Conservation (phyloP, 2,888 invertebrate genomes). For the Ischnura elegans region DNA sequence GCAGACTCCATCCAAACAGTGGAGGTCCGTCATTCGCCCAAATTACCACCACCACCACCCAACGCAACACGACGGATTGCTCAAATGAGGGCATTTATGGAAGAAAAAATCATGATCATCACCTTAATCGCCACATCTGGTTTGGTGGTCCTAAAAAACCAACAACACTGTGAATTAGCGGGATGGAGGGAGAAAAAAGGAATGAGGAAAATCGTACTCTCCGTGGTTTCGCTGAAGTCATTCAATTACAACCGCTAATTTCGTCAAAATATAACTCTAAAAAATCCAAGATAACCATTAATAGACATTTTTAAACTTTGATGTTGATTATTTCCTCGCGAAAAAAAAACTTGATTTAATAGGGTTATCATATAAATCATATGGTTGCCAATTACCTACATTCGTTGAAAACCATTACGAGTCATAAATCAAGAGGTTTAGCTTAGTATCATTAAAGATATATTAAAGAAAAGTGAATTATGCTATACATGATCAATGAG, state of each 20-base stretch:
- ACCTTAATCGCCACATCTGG: neutral
- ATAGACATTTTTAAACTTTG: neutral
- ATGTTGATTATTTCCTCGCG: neutral
- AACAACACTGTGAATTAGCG: neutral
- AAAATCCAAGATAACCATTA: neutral
- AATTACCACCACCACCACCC: conserved; percentile 42
- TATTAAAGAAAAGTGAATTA: too few species aligned
- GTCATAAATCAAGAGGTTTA: too few species aligned
- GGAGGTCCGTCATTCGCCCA: conserved; percentile 52
- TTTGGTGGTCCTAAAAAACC: neutral
- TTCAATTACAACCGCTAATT: neutral
- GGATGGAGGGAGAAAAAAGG: neutral
- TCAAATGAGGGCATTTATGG: conserved; percentile 20
- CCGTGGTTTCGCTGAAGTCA: neutral
- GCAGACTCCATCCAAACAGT: conserved; percentile 32
- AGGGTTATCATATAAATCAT: neutral
- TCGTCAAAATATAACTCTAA: neutral
- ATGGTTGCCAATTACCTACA: too few species aligned
- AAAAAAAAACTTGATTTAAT: neutral
- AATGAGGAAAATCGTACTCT: neutral
- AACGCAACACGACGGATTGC: conserved; percentile 54
- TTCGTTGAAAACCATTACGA: too few species aligned
- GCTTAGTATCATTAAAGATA: too few species aligned
- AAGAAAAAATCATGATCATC: neutral
- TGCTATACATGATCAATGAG: too few species aligned